Base-by-base conservation (phyloP, 2,113 vertebrate species). In the Edolisoma coerulescens region DNA sequence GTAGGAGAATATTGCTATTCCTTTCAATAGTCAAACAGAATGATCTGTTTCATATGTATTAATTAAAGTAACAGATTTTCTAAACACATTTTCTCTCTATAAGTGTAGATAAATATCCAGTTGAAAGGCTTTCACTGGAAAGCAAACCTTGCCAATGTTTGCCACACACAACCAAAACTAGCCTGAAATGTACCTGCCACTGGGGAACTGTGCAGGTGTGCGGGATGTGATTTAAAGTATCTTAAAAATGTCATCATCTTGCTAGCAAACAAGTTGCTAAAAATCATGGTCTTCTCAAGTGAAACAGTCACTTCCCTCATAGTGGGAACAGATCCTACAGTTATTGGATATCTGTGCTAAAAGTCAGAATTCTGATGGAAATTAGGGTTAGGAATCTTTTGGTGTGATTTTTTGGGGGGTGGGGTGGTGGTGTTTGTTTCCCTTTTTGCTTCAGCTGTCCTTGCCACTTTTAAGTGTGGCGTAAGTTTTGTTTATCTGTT, bases 361-460 rank as follows among this genome's bases (percentile, higher is more conserved):
- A 82, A 0, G 4, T 35, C 1, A 1, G 22, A 77, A 61, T 89
- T 91, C 23, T 59, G 20, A 39, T 56, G 20, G 9, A 84, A 57
- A 65, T 44, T 2, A 23, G 49, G 10, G 7, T 30, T 53, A 22
- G 5, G 13, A 15, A 1, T 16, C 39, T 54, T 59, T 23, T 30
- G 8, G 9, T 53, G 30, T 26, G 32, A 19, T 52, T 19, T 76
- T 4, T 32, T 26, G 3, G 7, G 8, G 2, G 3, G 28, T 26
- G 9, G 0, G 3, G 3, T n/a, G 3, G 14, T 39, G 16, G 9
- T 45, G 9, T 1, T 26, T 39, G 10, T n/a, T 41, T 45, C 4
- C 8, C 27, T 50, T 77, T 82, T 75, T 37, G 23, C 3, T 74
- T 59, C 9, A 52, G 27, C 16, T 50, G 61, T 73, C 17, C n/a